These are phyloP conservation scores for Scophthalmus maximus DNA, from an alignment of 2,113 vertebrate species.

Conservation along the genomic window DNA sequence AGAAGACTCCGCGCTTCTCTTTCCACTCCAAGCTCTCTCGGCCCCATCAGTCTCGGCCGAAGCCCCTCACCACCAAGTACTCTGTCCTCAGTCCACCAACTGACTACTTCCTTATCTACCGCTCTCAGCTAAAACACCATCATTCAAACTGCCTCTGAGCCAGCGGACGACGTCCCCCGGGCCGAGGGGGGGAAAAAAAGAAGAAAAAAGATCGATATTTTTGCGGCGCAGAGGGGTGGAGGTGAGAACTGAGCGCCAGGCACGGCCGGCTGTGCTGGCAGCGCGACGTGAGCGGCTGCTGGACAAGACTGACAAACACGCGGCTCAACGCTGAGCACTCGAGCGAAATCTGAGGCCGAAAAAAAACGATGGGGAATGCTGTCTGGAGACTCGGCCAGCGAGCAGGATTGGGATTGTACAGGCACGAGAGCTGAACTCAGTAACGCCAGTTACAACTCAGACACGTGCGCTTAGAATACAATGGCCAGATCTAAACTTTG, in stretches of 20 bases:
- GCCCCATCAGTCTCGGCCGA: conserved; percentile 63
- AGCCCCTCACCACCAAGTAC: conserved; percentile 40
- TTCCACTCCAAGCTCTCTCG: conserved; percentile 41
- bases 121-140: conserved; percentile 60
- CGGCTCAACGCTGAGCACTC: conserved; percentile 1
- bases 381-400: too few relatives aligned
- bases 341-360: neutral
- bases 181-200: neutral
- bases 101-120: conserved; percentile 62
- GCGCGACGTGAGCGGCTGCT: conserved; percentile 8
- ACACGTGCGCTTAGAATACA: too few relatives aligned
- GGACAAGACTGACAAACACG: conserved; percentile 28
- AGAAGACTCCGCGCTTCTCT: conserved; percentile 12
- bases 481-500: too few relatives aligned
- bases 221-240: conserved; percentile 41
- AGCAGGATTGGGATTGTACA: neutral
- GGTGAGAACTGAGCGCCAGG: conserved; percentile 14
- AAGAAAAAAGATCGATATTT: conserved; percentile 51
- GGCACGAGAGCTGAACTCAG: too few relatives aligned
- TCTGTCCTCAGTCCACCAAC: conserved; percentile 44
- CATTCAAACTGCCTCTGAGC: conserved; percentile 54
- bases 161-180: conserved; percentile 10
- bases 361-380: neutral
- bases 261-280: conserved; percentile 43
- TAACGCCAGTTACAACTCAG: too few relatives aligned